Conservation (phyloP, 2,113 vertebrate genomes). For the Peromyscus californicus region DNA sequence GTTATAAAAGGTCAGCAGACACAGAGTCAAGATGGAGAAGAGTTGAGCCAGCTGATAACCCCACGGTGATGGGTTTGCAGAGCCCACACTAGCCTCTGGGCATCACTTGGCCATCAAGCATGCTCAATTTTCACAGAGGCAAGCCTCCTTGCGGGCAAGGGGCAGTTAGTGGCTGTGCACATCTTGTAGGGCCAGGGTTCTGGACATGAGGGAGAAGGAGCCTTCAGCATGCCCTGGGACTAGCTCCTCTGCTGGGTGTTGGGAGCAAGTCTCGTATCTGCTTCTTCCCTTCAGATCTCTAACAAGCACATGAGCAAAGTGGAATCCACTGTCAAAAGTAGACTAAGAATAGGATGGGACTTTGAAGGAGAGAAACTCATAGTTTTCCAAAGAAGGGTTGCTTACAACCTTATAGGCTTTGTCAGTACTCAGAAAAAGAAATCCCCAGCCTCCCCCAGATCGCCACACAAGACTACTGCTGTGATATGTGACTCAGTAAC, state of each 20-base stretch:
- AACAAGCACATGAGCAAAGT: background rate
- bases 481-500: background rate
- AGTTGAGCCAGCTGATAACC: background rate
- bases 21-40: background rate
- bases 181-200: too few relatives aligned
- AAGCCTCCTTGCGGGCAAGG: background rate
- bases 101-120: background rate
- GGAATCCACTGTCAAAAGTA: background rate
- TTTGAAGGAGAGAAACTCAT: background rate
- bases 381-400: background rate
- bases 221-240: too few relatives aligned
- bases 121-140: background rate
- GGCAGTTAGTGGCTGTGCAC: background rate
- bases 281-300: background rate
- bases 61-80: background rate
- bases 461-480: too few relatives aligned
- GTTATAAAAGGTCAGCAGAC: background rate
- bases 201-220: background rate
- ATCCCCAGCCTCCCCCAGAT: background rate
- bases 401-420: rapidly evolving
- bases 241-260: too few relatives aligned
- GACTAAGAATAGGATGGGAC: background rate
- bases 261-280: background rate
- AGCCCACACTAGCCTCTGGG: background rate
- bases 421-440: too few relatives aligned